Evolutionary conservation across 2,797 vertebrate genomes (phyloP).

Genomic region (Chelon labrosus): DNA sequence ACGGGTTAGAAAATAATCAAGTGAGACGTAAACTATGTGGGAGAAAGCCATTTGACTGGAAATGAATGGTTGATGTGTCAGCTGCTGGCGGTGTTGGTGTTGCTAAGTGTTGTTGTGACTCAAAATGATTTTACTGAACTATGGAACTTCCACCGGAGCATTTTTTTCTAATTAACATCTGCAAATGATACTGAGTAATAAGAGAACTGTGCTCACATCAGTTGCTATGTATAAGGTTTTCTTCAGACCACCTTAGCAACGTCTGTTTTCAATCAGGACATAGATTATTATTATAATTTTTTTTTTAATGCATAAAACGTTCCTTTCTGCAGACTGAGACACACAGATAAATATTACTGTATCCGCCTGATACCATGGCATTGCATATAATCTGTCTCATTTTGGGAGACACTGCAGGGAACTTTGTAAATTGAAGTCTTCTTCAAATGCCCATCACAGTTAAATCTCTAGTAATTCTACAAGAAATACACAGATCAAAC

Average conservation of each 20-base stretch:
- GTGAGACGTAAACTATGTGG: constrained; percentile 41
- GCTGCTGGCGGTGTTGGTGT: not conserved
- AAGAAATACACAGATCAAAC: not conserved
- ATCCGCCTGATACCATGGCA: not conserved
- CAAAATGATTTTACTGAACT: not conserved
- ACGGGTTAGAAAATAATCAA: constrained; percentile 35
- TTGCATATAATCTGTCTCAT: not conserved
- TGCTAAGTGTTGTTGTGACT: not conserved
- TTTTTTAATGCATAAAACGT: too few relatives aligned
- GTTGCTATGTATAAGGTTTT: not conserved
- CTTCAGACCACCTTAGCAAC: not conserved
- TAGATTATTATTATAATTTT: too few relatives aligned
- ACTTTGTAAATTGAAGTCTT: not conserved
- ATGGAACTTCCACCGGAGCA: not conserved
- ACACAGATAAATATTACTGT: not conserved
- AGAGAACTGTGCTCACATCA: not conserved
- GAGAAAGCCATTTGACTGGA: not conserved
- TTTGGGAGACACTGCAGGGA: not conserved
- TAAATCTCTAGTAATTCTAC: too few relatives aligned
- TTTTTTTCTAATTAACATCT: not conserved
- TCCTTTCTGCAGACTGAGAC: not conserved
- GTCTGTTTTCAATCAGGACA: not conserved
- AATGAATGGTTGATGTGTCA: constrained; percentile 22
- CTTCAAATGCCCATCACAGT: not conserved
- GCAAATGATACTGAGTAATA: not conserved